These are phyloP conservation scores for Phytoseiulus persimilis DNA, from an alignment of 2,888 invertebrate genomes.

Conservation along the genomic window DNA sequence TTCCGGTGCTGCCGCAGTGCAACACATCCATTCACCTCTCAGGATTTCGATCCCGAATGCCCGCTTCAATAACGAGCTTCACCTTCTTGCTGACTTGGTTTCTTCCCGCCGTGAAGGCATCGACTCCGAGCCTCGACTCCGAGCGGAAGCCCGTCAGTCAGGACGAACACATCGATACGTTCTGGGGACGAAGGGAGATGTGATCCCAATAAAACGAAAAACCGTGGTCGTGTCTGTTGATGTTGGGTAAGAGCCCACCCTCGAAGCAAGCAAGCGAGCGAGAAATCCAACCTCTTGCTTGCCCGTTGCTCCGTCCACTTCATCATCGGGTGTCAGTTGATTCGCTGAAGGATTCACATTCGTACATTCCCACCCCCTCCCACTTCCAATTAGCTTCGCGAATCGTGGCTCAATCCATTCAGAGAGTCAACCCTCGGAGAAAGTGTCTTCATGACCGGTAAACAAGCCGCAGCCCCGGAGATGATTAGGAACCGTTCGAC, in stretches of 20 bases:
- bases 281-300: not conserved
- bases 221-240: not conserved
- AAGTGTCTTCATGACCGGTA: not conserved
- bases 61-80: not conserved
- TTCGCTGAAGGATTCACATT: not conserved
- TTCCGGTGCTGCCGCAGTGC: not conserved
- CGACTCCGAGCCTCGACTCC: too few species aligned
- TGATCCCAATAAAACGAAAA: not conserved
- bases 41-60: not conserved
- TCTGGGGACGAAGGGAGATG: too few species aligned
- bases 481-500: not conserved
- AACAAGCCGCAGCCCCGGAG: not conserved
- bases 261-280: not conserved
- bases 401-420: not conserved
- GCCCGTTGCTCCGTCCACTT: not conserved
- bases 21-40: not conserved
- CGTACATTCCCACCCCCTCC: constrained; percentile 5
- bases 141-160: too few species aligned
- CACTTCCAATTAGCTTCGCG: not conserved
- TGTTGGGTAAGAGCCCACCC: not conserved
- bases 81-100: not conserved
- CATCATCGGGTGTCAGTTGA: not conserved
- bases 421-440: not conserved
- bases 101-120: too few species aligned
- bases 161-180: too few species aligned